Percentiles rank a stretch among this genome's conserved stretches.
These are phyloP conservation scores for Drepana arcuata DNA, from an alignment of 1,140 invertebrate genomes.

Conservation along the genomic window DNA sequence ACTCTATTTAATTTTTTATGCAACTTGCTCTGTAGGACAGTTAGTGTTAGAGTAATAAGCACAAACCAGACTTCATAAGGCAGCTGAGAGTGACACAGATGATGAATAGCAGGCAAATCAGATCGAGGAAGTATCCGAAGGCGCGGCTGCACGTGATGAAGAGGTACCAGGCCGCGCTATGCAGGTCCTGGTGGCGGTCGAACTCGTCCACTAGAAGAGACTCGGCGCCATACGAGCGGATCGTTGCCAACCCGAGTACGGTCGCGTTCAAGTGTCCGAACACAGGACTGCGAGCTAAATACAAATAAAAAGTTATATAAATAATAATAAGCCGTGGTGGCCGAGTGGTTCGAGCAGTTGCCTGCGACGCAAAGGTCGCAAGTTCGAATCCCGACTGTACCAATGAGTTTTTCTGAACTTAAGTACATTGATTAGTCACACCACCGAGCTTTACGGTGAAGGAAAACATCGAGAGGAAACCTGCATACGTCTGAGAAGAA, in stretches of 20 bases:
- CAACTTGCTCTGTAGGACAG: neutral
- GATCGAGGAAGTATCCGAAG: constrained; percentile 84
- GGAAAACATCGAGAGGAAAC: no score
- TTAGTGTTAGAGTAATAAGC: neutral
- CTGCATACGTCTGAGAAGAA: no score
- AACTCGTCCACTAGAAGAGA: constrained; percentile 77
- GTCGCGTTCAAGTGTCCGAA: constrained; percentile 89
- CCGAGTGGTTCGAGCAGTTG: no score
- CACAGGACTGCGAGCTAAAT: constrained; percentile 84
- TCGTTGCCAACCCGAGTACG: constrained; percentile 85
- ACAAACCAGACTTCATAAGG: constrained; percentile 64
- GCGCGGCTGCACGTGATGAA: constrained; percentile 84
- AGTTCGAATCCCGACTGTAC: no score
- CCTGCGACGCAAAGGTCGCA: no score
- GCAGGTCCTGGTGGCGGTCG: constrained; percentile 79
- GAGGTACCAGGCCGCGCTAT: constrained; percentile 81
- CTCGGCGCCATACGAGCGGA: constrained; percentile 81
- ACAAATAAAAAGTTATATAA: no score
- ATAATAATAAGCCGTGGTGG: no score
- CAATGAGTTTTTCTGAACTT: no score
- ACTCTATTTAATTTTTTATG: no score
- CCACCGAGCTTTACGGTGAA: no score
- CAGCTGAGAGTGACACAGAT: constrained; percentile 77
- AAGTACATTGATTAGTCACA: no score
- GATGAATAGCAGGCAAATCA: constrained; percentile 81